These are phyloP conservation scores for Tetramorium bicarinatum DNA, from an alignment of 2,888 invertebrate genomes.

Conservation along the genomic window DNA sequence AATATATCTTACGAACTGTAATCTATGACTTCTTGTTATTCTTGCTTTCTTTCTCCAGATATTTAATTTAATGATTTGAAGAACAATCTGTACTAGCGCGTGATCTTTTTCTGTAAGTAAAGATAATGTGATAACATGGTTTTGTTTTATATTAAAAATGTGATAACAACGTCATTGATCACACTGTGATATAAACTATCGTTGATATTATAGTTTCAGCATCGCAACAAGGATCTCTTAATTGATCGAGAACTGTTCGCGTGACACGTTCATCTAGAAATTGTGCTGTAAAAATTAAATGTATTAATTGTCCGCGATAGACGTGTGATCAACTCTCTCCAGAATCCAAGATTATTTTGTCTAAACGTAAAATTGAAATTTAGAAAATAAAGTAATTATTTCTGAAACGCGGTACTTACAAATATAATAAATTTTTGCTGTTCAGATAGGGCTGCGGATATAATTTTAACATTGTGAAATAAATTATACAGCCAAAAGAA, in stretches of 20 bases:
- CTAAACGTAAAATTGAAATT: conserved; percentile 23
- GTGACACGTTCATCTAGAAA: not conserved
- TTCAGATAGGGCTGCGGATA: not conserved
- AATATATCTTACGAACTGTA: too few relatives aligned
- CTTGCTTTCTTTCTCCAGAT: too few relatives aligned
- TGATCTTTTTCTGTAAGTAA: not conserved
- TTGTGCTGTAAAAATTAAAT: conserved; percentile 16
- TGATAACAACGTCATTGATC: conserved; percentile 8
- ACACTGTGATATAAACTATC: conserved; percentile 68
- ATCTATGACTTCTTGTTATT: too few relatives aligned
- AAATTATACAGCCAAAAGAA: conserved; percentile 20
- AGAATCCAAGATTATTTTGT: not conserved
- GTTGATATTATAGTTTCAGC: conserved; percentile 36
- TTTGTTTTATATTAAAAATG: conserved; percentile 26
- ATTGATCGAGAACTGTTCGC: not conserved
- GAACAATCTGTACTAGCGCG: too few relatives aligned
- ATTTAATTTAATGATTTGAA: too few relatives aligned
- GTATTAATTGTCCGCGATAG: not conserved
- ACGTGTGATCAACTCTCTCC: not conserved
- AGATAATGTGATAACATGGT: conserved; percentile 21
- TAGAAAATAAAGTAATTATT: conserved; percentile 45
- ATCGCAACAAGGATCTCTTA: not conserved
- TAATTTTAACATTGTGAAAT: not conserved
- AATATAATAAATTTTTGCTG: conserved; percentile 11
- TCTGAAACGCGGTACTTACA: not conserved